Evolutionary conservation across 2,888 invertebrate species (phyloP), one percentile per base, ranked within the genome.

Genomic region (Rugalucina vietnamica): DNA sequence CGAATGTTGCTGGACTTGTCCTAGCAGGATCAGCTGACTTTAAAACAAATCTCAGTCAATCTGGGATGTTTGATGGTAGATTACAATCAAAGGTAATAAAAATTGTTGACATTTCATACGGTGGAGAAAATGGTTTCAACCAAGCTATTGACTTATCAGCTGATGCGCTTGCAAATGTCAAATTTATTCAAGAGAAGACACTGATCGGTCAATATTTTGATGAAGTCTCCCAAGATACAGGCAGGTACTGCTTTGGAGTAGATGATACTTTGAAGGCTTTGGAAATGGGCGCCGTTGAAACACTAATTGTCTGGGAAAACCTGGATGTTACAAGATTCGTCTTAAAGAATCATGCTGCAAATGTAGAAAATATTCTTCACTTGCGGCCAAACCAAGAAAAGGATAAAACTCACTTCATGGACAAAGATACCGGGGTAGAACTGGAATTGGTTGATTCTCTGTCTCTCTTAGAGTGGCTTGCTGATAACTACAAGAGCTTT

Each of bases 111-210:
- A 98, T 99, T 73, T 99, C 99, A 0, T 99, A 99, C 95, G 99
- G 99, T 43, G 99, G 99, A 12, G 99, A 99, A 95, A 99, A 99
- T 95, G 99, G 99, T 77, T 99, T 99, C 96, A 99, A 99, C 96
- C 99, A 99, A 95, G 99, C 99, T 86, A 99, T 99, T 92, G 99
- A 99, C 96, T 95, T 99, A 92, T 98, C 99, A 0, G 98, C 99
- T 0, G 99, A 99, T 96, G 98, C 98, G 18, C 96, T 99, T 90
- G 98, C 98, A 95, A 99, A 99, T 95, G 99, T 99, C 81, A 99
- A 99, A 96, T 99, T 99, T 93, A 99, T 99, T 91, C 99, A 99
- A 95, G 99, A 99, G 95, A 99, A 99, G 96, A 99, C 99, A 96
- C 96, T 99, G 82, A 99, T 99, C 93, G 8, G 8, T 65, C 89